These are phyloP conservation scores for Eucidaris tribuloides DNA, from an alignment of 35 echinoderm and acorn worm genomes.

Conservation along the genomic window DNA sequence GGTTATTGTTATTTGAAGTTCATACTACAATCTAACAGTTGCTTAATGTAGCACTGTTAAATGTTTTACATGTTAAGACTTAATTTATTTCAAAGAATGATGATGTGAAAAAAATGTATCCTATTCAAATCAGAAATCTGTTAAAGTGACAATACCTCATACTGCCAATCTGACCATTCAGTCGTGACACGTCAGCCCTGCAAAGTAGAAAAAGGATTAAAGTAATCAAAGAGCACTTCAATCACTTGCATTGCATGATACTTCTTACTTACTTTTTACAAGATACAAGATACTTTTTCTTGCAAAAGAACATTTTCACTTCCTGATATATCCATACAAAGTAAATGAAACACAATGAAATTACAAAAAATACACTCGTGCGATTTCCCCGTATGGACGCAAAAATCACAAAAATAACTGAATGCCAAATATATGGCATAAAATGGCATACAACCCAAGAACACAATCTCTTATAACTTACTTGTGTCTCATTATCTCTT, in stretches of 20 bases:
- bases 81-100: background rate
- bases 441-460: background rate
- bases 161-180: conserved; percentile 58
- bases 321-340: background rate
- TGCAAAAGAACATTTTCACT: background rate
- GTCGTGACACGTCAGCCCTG: conserved; percentile 76
- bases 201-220: conserved; percentile 14
- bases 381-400: background rate
- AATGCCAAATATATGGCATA: background rate
- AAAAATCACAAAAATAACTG: background rate
- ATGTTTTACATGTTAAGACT: background rate
- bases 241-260: background rate
- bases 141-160: conserved; percentile 37
- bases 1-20: background rate
- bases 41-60: background rate
- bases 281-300: background rate
- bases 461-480: conserved; percentile 24
- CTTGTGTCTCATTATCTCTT: conserved; percentile 79
- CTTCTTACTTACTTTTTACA: background rate
- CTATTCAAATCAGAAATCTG: background rate
- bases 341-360: background rate
- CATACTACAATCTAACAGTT: background rate
- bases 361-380: background rate
- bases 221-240: background rate
- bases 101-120: background rate